Conservation (phyloP, 2,888 invertebrate species). For the Doris montereyensis region DNA sequence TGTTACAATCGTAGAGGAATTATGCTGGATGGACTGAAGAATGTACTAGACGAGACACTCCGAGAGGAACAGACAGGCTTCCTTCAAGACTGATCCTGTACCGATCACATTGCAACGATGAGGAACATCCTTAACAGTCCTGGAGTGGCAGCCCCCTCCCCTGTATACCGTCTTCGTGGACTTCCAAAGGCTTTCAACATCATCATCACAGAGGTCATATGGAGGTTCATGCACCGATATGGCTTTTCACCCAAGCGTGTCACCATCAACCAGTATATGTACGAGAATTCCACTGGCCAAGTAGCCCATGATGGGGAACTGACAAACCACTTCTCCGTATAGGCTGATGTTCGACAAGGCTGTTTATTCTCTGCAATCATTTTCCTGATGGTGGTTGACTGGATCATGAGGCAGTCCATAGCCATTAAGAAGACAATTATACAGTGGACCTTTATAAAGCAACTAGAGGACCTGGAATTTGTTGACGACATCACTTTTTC, state of each 20-base stretch:
- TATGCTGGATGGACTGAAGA: slow-evolving; percentile 9
- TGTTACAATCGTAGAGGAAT: slow-evolving; percentile 21
- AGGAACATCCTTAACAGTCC: slow-evolving; percentile 32
- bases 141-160: slow-evolving; percentile 25
- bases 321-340: too few species aligned
- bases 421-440: too few species aligned
- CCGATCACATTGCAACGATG: slow-evolving; percentile 31
- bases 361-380: too few species aligned
- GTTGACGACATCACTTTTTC: too few species aligned
- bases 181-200: slow-evolving; percentile 32
- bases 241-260: slow-evolving; percentile 25
- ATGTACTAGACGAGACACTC: slow-evolving; percentile 22
- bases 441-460: too few species aligned
- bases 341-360: too few species aligned
- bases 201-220: background rate
- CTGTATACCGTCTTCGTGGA: slow-evolving; percentile 19
- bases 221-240: slow-evolving; percentile 13
- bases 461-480: too few species aligned
- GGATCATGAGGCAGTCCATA: too few species aligned
- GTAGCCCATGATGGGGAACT: slow-evolving; percentile 20
- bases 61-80: slow-evolving; percentile 28
- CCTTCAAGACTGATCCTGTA: slow-evolving; percentile 18
- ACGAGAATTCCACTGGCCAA: slow-evolving; percentile 27
- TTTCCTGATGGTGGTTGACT: too few species aligned
- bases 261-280: slow-evolving; percentile 21